phyloP scores from a whole-genome alignment of 1,140 invertebrate genomes.

The Cyrtorhinus lividipennis region DNA sequence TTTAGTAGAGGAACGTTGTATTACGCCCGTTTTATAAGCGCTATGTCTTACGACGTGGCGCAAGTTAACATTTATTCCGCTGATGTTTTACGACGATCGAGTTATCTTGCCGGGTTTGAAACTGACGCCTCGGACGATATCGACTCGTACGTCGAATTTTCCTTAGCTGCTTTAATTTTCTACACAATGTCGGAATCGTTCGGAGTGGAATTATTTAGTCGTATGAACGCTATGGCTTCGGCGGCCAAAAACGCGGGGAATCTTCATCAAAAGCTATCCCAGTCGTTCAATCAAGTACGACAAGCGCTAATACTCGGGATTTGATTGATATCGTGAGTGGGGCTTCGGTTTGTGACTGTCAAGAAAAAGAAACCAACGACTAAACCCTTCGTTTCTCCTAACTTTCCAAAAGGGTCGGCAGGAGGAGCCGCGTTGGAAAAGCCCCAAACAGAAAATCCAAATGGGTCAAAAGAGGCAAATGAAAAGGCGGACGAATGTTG shows the following conservation, averaged over 20 bases:
- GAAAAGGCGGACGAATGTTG: too few relatives aligned
- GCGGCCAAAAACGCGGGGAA: constrained; percentile 56
- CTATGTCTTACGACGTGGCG: constrained; percentile 48
- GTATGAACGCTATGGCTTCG: constrained; percentile 61
- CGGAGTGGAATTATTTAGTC: constrained; percentile 47
- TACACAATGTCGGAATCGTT: constrained; percentile 51
- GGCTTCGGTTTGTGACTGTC: constrained; percentile 29
- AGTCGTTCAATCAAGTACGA: constrained; percentile 52
- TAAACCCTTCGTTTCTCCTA: background rate
- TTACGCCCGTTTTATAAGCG: constrained; percentile 34
- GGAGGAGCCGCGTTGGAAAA: too few relatives aligned
- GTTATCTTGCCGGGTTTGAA: constrained; percentile 35
- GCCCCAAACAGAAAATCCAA: too few relatives aligned
- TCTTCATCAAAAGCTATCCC: constrained; percentile 50
- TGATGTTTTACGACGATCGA: constrained; percentile 30
- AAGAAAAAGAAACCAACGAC: background rate
- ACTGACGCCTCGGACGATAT: constrained; percentile 43
- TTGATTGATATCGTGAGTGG: constrained; percentile 64
- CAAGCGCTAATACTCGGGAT: constrained; percentile 58
- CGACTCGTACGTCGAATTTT: constrained; percentile 46
- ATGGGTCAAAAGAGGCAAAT: too few relatives aligned
- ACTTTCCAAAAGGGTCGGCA: too few relatives aligned
- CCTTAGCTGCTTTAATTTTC: constrained; percentile 43
- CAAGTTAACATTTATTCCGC: constrained; percentile 39
- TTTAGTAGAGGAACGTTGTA: constrained; percentile 39